phyloP scores from a whole-genome alignment of 2,113 vertebrate genomes.

The Pelecanoides urinatrix region DNA sequence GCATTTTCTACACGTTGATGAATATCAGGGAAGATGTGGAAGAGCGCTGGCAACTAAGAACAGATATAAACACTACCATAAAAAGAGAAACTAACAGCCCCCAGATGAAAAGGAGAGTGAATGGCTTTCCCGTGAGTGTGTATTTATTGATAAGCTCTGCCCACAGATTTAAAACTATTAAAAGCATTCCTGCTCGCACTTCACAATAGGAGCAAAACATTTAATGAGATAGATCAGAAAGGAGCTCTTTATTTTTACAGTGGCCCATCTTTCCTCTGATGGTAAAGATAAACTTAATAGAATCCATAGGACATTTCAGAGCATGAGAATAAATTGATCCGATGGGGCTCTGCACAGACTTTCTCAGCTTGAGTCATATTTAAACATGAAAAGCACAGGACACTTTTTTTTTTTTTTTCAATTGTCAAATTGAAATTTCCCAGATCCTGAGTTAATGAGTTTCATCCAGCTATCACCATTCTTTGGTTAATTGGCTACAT shows the following conservation, averaged over 20 bases:
- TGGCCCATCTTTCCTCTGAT: neutral
- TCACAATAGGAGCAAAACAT: neutral
- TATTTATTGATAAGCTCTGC: slow-evolving; percentile 47
- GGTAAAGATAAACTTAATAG: neutral
- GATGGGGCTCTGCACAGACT: neutral
- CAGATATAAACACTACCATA: slow-evolving; percentile 44
- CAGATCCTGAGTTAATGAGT: neutral
- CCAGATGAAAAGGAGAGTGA: neutral
- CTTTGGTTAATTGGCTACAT: neutral
- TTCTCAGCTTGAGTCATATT: neutral
- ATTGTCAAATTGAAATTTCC: neutral
- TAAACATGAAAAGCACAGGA: neutral
- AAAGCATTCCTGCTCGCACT: neutral
- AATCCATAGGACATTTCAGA: neutral
- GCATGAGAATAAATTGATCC: neutral
- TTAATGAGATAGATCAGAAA: neutral
- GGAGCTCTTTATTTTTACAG: neutral
- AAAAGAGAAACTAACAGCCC: slow-evolving; percentile 25
- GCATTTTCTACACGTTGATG: slow-evolving; percentile 6
- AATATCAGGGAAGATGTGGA: neutral
- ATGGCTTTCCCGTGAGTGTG: neutral
- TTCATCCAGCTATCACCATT: slow-evolving; percentile 13
- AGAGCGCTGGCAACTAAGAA: neutral
- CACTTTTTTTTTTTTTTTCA: neutral
- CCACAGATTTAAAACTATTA: slow-evolving; percentile 7